phyloP scores from a whole-genome alignment of 2,113 vertebrate genomes.

The Galbula dea region DNA sequence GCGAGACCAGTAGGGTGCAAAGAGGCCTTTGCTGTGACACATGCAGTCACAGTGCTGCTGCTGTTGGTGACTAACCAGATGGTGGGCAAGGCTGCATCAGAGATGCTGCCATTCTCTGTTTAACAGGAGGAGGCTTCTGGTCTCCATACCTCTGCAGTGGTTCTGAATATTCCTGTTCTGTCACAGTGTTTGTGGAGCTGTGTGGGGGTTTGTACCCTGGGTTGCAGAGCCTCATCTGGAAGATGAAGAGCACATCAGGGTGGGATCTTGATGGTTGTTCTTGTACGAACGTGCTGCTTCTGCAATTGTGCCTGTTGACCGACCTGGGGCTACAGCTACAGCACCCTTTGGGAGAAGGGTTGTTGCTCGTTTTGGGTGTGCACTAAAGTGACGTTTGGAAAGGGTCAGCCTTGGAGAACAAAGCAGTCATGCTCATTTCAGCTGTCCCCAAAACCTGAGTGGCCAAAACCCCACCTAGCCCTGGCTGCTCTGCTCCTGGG shows the following conservation, averaged over 20 bases:
- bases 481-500: neutral
- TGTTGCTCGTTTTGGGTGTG: neutral
- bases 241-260: accelerated
- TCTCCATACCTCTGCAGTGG: neutral
- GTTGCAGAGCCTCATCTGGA: neutral
- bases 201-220: too few relatives aligned
- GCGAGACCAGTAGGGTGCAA: neutral
- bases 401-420: neutral
- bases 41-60: neutral
- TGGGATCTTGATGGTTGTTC: neutral
- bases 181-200: neutral
- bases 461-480: accelerated
- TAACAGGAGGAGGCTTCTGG: neutral
- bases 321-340: accelerated
- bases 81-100: neutral
- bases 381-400: neutral
- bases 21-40: accelerated
- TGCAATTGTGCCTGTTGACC: neutral
- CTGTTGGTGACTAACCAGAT: neutral
- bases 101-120: neutral
- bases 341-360: neutral
- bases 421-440: accelerated
- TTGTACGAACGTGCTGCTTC: accelerated
- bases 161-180: neutral
- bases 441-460: neutral